Conservation (phyloP, 2,113 vertebrate species). For the Gymnorhina tibicen region DNA sequence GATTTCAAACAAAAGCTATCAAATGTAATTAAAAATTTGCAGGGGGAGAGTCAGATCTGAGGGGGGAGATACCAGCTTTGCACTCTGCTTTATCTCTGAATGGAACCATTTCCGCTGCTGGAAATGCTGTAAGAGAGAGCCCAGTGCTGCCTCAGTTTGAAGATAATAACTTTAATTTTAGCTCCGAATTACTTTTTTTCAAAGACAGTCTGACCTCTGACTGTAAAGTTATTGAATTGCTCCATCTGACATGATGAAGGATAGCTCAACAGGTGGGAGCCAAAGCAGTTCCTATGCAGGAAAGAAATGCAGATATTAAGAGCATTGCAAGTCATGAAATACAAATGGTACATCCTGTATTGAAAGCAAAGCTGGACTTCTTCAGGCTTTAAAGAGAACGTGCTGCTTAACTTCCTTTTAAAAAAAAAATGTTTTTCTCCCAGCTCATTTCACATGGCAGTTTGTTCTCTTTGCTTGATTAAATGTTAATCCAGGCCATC, state of each 20-base stretch:
- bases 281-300: neutral
- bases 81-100: slow-evolving; percentile 41
- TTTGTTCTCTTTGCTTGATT: slow-evolving; percentile 20
- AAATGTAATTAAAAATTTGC: slow-evolving; percentile 52
- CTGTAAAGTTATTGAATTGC: slow-evolving; percentile 75
- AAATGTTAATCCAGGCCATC: neutral
- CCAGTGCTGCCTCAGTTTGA: slow-evolving; percentile 39
- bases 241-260: slow-evolving; percentile 26
- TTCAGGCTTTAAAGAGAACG: neutral
- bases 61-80: slow-evolving; percentile 43
- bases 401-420: neutral
- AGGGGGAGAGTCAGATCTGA: slow-evolving; percentile 36
- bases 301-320: slow-evolving; percentile 55
- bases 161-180: slow-evolving; percentile 82
- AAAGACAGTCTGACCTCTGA: slow-evolving; percentile 77
- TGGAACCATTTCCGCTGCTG: neutral
- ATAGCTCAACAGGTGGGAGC: neutral
- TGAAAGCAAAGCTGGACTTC: neutral
- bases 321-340: neutral
- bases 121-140: neutral
- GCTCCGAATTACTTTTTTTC: slow-evolving; percentile 77
- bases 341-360: neutral
- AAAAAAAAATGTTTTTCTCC: neutral
- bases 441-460: neutral
- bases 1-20: slow-evolving; percentile 53